Conservation (phyloP, 2,113 vertebrate genomes). For the Bothrops jararaca region DNA sequence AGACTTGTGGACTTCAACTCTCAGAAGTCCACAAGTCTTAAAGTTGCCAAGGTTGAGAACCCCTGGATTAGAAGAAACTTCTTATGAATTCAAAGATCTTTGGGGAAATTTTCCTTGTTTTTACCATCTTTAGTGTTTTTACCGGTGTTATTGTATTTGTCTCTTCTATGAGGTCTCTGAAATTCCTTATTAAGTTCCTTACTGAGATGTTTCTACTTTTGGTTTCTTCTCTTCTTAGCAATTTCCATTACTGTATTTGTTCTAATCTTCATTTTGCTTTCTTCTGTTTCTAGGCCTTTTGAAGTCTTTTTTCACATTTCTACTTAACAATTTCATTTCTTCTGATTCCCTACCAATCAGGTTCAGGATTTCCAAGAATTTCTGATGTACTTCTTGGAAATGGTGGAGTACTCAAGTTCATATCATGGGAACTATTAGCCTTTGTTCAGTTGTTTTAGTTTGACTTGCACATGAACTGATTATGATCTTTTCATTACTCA, state of each 20-base stretch:
- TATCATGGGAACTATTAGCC: neutral
- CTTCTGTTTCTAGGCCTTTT: neutral
- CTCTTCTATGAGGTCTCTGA: neutral
- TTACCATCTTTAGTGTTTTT: neutral
- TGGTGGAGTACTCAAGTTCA: neutral
- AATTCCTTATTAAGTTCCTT: neutral
- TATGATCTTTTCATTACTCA: neutral
- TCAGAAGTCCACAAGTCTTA: too few relatives aligned
- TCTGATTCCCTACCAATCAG: neutral
- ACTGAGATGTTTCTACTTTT: neutral
- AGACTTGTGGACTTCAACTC: too few relatives aligned
- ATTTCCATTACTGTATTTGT: neutral
- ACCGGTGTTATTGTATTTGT: neutral
- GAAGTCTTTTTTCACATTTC: neutral
- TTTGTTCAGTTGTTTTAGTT: neutral
- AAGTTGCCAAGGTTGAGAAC: too few relatives aligned
- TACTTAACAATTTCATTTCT: neutral
- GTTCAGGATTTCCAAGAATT: neutral
- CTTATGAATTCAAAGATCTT: neutral
- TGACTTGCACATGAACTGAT: neutral
- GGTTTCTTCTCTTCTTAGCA: neutral
- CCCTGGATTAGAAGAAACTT: neutral
- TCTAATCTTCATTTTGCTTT: neutral
- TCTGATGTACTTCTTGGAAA: neutral
- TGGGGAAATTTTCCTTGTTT: neutral